phyloP scores from a whole-genome alignment of 2,888 invertebrate genomes.

The Drosophila borealis region DNA sequence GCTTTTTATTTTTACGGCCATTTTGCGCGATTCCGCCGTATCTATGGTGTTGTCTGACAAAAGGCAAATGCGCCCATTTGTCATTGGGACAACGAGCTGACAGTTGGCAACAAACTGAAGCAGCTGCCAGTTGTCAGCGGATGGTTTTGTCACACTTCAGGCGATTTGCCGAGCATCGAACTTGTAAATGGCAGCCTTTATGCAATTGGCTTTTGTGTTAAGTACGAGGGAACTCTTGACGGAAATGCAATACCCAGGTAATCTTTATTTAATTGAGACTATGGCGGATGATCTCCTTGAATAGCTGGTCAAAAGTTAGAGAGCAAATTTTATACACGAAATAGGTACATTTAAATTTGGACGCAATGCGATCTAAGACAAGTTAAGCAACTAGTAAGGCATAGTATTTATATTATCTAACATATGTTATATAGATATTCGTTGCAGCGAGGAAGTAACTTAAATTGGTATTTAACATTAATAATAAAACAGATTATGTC shows the following conservation, averaged over 20 bases:
- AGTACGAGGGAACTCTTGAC: not conserved
- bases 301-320: not conserved
- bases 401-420: too few relatives aligned
- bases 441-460: too few relatives aligned
- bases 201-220: constrained; percentile 13
- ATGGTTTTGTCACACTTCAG: constrained; percentile 19
- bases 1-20: constrained; percentile 66
- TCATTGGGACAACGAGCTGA: constrained; percentile 79
- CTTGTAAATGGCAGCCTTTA: constrained; percentile 20
- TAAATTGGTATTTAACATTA: too few relatives aligned
- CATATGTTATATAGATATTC: too few relatives aligned
- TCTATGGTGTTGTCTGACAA: constrained; percentile 59
- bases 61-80: constrained; percentile 79
- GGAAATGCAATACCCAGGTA: constrained; percentile 2
- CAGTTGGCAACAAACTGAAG: constrained; percentile 47
- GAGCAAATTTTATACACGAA: not conserved
- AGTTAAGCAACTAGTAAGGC: too few relatives aligned
- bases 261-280: constrained; percentile 1
- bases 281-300: not conserved
- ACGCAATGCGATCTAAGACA: too few relatives aligned
- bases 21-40: constrained; percentile 65
- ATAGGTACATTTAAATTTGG: not conserved
- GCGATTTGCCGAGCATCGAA: constrained; percentile 30
- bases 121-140: constrained; percentile 46
- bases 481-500: too few relatives aligned